Base-by-base conservation (phyloP, 2,797 vertebrate species). In the Liparis tanakae region DNA sequence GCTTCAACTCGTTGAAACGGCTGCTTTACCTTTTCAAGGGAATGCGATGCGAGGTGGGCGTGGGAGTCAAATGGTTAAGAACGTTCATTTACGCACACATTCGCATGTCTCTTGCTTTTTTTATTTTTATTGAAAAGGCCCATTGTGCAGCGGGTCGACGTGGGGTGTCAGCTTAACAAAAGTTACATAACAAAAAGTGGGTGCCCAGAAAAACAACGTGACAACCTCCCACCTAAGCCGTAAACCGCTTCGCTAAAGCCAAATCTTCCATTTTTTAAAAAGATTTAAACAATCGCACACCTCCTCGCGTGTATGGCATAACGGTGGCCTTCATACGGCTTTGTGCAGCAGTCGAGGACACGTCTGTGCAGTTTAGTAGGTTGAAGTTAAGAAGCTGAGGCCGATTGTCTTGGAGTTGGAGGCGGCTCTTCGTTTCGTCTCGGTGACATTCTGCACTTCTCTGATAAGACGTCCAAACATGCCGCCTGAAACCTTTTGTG, bases 401-500 rank as follows among this genome's bases (percentile, higher is more conserved):
- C 30, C 12, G 1, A 5, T 33, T 3, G 2, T 66, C 20, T 50
- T 22, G 6, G 13, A 41, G 39, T 41, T 12, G 39, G 39, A 51
- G 22, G 22, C 44, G 25, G 36, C 56, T 4, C 41, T 72, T 18
- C 5, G 14, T 63, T 33, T 12, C 3, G n/a, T n/a, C 51, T 33
- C 18, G 22, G 8, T 59, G 62, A 59, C 61, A 54, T 36, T 39
- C 5, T 15, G 5, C 13, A 25, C 13, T 3, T 33, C 10, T 69
- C 57, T 0, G 15, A 62, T 75, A 41, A 50, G 46, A 33, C 55
- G 56, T 70, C 12, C 13, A n/a, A 56, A 72, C 60, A 53, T 18
- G 22, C 12, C 12, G 44, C 39, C 25, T 50, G 33, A 69, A n/a
- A 65, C 46, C 46, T 63, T 72, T 80, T 61, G 43, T 41, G 25